These are phyloP conservation scores for Drosophila asahinai DNA, from an alignment of 1,140 invertebrate genomes.

Conservation along the genomic window DNA sequence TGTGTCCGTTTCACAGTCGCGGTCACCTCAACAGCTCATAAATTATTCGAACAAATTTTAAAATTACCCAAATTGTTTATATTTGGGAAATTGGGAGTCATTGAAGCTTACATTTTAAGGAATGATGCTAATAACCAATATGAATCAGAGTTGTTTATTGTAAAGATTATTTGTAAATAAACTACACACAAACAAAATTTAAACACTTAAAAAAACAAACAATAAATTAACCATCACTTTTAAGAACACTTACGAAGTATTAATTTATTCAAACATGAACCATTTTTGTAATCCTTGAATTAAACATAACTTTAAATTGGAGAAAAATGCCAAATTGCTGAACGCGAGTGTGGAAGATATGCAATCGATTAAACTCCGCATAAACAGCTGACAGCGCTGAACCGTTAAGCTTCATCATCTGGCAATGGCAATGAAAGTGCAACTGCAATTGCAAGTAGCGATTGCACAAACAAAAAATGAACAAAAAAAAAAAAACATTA, in stretches of 20 bases:
- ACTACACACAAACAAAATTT: no score
- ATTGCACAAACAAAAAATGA: conserved; percentile 8
- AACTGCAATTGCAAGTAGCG: conserved; percentile 36
- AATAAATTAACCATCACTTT: no score
- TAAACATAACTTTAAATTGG: no score
- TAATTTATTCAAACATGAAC: no score
- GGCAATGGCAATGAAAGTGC: conserved; percentile 56
- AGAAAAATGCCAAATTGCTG: conserved; percentile 3
- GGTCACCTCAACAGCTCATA: conserved; percentile 3
- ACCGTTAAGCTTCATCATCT: conserved; percentile 49
- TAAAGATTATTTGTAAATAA: no score
- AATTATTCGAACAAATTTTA: background rate
- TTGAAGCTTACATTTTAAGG: no score
- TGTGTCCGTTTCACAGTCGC: conserved; percentile 6
- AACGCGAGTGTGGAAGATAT: background rate
- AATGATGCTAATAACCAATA: no score
- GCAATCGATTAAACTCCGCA: conserved; percentile 44
- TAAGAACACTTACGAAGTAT: no score
- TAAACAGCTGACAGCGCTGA: conserved; percentile 39
- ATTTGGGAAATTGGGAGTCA: background rate
- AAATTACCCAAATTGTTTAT: background rate
- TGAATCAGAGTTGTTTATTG: no score
- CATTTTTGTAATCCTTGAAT: no score
- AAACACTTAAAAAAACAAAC: no score
- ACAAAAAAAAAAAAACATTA: conserved; percentile 1